phyloP scores from a whole-genome alignment of 1,140 invertebrate genomes.

The Batillaria attramentaria region DNA sequence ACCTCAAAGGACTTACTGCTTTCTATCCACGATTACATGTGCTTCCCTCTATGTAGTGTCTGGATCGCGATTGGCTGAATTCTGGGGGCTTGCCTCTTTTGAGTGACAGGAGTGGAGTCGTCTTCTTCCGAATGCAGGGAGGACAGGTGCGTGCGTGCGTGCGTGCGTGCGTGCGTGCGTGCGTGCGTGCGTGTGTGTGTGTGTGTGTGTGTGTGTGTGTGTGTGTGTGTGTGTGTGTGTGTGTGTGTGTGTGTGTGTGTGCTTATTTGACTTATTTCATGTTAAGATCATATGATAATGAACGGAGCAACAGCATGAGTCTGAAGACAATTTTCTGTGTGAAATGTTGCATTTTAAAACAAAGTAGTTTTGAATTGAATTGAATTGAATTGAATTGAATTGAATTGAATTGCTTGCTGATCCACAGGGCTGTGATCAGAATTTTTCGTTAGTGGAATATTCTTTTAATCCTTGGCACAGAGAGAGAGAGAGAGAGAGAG shows the following conservation, averaged over 20 bases:
- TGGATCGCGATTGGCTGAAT: too few relatives aligned
- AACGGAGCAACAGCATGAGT: background rate
- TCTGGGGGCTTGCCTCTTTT: too few relatives aligned
- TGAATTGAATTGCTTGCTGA: background rate
- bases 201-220: slow-evolving; percentile 2
- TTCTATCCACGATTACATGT: too few relatives aligned
- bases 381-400: background rate
- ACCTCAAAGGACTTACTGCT: too few relatives aligned
- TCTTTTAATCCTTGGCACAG: too few relatives aligned
- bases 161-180: background rate
- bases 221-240: slow-evolving; percentile 2
- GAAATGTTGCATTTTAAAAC: background rate
- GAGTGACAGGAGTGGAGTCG: too few relatives aligned
- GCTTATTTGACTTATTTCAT: background rate
- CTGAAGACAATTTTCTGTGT: background rate
- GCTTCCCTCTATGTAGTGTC: too few relatives aligned
- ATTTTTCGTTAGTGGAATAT: too few relatives aligned
- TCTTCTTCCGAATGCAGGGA: too few relatives aligned
- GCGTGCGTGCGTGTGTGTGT: background rate
- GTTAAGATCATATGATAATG: background rate
- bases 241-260: slow-evolving; percentile 2
- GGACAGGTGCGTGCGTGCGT: too few relatives aligned
- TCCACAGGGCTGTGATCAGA: too few relatives aligned
- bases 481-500: too few relatives aligned
- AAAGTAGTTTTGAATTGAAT: background rate